Base-by-base conservation (phyloP, 2,113 vertebrate genomes). In the Esox niger region DNA sequence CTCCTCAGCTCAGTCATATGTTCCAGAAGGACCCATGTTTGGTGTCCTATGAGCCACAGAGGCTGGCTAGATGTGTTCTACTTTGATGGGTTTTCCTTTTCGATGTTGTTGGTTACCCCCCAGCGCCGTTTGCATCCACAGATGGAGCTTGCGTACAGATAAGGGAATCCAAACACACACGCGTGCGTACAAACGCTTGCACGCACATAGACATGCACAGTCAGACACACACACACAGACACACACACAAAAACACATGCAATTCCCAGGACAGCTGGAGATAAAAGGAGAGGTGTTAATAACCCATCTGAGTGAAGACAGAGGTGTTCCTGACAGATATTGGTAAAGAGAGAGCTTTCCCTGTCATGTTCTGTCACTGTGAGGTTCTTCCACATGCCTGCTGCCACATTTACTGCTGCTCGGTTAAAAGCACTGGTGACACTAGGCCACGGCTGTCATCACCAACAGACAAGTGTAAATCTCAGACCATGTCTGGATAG, bases 221-320 rank as follows among this genome's bases (percentile, higher is more conserved):
- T n/a, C n/a, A n/a, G n/a, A n/a, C n/a, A 58, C 65, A 56, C 64
- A 20, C 64, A 38, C 64, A 66, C 64, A 66, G 47, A 55, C 20
- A 56, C 21, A 66, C 31, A 27, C 35, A 27, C 32, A 43, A 23
- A 10, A 21, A 20, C 32, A 35, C 21, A 4, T 20, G n/a, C n/a
- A n/a, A n/a, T n/a, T n/a, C n/a, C n/a, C n/a, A n/a, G n/a, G 74
- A 26, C 82, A 85, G 79, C 77, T 83, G 84, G 76, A 79, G 79
- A 66, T 66, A 29, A 72, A 69, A 71, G 66, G 66, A 27, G 62
- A 72, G 70, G 23, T 32, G 62, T 25, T 47, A 75, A 66, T 69
- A 84, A 79, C 83, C 82, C 81, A 84, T 86, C 81, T 86, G 78
- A 74, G 84, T 73, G 73, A 80, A 68, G 56, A 75, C 71, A 63